Percentiles rank a stretch among this genome's conserved stretches.
Conservation (phyloP, 1,140 invertebrate species). For the Metopolophium dirhodum region DNA sequence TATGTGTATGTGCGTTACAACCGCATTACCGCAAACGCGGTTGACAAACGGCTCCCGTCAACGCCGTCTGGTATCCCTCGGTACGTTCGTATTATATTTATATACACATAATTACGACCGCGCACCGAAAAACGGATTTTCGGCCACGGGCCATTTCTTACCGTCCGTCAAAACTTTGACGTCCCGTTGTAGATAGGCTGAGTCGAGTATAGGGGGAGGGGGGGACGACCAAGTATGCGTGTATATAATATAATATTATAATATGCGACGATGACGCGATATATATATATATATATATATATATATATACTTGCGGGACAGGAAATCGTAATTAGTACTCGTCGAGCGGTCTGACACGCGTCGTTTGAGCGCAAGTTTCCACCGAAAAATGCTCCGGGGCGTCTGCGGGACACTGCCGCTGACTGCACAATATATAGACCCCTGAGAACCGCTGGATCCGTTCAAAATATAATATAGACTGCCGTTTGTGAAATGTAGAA, state of each 20-base stretch:
- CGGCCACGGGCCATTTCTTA: conserved; percentile 38
- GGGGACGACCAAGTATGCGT: no score
- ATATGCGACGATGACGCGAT: neutral
- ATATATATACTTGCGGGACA: neutral
- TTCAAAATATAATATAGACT: no score
- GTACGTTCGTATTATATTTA: neutral
- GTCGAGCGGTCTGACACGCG: conserved; percentile 11
- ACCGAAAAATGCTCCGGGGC: neutral
- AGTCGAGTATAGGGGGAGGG: no score
- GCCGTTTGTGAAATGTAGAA: neutral
- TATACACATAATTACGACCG: neutral
- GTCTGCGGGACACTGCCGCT: neutral
- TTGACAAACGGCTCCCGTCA: conserved; percentile 47
- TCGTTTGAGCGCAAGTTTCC: neutral
- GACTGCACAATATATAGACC: no score
- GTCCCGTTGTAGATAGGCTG: neutral
- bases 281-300: neutral
- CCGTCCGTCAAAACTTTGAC: conserved; percentile 23
- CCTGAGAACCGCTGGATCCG: no score
- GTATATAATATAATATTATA: neutral
- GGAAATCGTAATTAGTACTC: conserved; percentile 46
- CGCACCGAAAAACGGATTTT: neutral
- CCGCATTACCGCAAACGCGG: conserved; percentile 1
- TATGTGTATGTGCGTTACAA: neutral
- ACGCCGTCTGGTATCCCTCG: conserved; percentile 22